These are phyloP conservation scores for Puntigrus tetrazona DNA, from an alignment of 2,113 vertebrate species.

Conservation along the genomic window DNA sequence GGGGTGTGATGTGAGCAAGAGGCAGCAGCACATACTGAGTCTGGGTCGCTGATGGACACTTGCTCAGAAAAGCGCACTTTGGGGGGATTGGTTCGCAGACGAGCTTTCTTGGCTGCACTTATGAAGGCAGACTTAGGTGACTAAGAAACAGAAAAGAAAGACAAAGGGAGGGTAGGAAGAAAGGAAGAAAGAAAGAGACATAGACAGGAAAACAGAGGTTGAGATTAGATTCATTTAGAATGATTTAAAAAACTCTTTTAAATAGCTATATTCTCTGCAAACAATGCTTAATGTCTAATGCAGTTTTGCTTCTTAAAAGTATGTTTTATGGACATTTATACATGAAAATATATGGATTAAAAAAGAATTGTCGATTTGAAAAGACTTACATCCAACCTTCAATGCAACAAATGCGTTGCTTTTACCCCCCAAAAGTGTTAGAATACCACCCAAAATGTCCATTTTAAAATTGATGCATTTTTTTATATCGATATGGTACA, in stretches of 20 bases:
- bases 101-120: conserved; percentile 96
- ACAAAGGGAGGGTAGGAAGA: conserved; percentile 54
- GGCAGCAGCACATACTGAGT: conserved; percentile 85
- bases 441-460: not conserved
- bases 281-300: not conserved
- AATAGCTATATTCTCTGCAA: not conserved
- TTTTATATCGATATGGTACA: not conserved
- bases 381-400: not conserved
- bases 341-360: not conserved
- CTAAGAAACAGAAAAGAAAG: conserved; percentile 69
- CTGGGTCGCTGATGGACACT: conserved; percentile 91
- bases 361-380: not conserved
- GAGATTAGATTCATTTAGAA: conserved; percentile 21
- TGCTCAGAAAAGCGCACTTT: conserved; percentile 98
- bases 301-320: not conserved
- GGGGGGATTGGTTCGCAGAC: conserved; percentile 89
- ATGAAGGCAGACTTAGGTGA: conserved; percentile 98
- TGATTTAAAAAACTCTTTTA: not conserved
- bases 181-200: conserved; percentile 45
- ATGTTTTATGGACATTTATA: not conserved
- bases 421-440: not conserved
- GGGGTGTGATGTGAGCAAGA: conserved; percentile 41
- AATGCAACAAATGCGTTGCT: not conserved
- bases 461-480: not conserved
- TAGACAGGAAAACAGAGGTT: conserved; percentile 8